Evolutionary conservation across 2,888 invertebrate genomes (phyloP).

Genomic region (Drosophila siamana): DNA sequence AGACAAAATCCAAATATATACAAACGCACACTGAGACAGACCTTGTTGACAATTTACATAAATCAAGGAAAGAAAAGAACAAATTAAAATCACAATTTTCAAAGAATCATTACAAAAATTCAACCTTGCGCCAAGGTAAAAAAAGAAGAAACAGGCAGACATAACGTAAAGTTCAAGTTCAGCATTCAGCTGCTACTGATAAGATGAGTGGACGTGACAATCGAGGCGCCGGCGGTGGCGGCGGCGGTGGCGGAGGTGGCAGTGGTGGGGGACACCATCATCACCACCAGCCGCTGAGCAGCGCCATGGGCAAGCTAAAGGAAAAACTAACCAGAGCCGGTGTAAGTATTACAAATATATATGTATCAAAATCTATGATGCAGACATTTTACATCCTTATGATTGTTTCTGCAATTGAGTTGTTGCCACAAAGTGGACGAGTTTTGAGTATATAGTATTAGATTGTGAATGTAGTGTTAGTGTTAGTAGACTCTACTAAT

Average conservation of each 20-base stretch:
- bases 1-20: constrained; percentile 53
- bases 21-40: constrained; percentile 10
- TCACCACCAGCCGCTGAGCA: constrained; percentile 82
- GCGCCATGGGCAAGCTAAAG: constrained; percentile 85
- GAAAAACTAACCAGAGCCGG: constrained; percentile 83
- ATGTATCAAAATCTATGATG: not conserved
- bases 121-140: constrained; percentile 20
- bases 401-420: not conserved
- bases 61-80: constrained; percentile 15
- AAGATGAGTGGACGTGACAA: constrained; percentile 85
- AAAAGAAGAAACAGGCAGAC: constrained; percentile 1
- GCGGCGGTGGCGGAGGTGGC: constrained; percentile 72
- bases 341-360: constrained; percentile 64
- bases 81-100: constrained; percentile 13
- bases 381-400: not conserved
- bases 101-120: constrained; percentile 11
- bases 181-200: constrained; percentile 49
- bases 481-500: too few relatives aligned
- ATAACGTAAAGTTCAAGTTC: constrained; percentile 60
- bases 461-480: not conserved
- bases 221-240: constrained; percentile 79
- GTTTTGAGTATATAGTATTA: too few relatives aligned
- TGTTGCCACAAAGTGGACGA: not conserved
- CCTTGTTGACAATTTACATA: constrained; percentile 43
- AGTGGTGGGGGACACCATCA: constrained; percentile 63